Percentiles rank a stretch among this genome's conserved stretches.
Evolutionary conservation across 2,113 vertebrate genomes (phyloP).

Genomic region (Epinephelus lanceolatus): DNA sequence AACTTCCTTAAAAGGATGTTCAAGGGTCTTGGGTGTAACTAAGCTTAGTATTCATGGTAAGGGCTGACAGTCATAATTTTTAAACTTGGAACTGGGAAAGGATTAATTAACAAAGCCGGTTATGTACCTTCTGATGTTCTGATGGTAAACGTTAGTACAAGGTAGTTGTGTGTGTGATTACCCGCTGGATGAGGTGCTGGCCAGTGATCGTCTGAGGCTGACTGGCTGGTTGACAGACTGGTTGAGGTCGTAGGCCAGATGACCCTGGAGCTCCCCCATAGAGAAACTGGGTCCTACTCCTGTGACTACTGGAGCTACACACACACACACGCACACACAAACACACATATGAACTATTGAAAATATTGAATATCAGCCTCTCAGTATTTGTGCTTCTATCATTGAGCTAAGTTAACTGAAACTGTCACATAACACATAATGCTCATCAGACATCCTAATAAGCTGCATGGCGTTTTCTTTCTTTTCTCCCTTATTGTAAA

Average conservation of each 20-base stretch:
- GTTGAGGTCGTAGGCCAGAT: constrained; percentile 97
- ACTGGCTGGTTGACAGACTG: constrained; percentile 88
- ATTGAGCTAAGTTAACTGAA: background rate
- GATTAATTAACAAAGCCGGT: background rate
- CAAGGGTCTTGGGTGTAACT: background rate
- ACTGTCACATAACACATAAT: background rate
- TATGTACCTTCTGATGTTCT: background rate
- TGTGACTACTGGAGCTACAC: constrained; percentile 92
- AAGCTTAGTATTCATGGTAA: background rate
- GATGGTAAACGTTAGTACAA: background rate
- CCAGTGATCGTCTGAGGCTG: constrained; percentile 92
- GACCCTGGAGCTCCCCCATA: constrained; percentile 96
- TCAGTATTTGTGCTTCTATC: background rate
- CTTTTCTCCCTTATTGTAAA: background rate
- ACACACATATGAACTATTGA: background rate
- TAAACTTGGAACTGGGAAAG: background rate
- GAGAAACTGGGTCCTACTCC: constrained; percentile 96
- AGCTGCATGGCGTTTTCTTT: background rate
- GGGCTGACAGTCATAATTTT: background rate
- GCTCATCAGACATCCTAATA: background rate
- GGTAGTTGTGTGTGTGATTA: constrained; percentile 27
- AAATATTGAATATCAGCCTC: background rate
- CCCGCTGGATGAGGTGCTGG: constrained; percentile 97
- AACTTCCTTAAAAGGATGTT: background rate
- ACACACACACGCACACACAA: constrained; percentile 23